Evolutionary conservation across 2,113 vertebrate genomes (phyloP).

Genomic region (Takifugu flavidus): DNA sequence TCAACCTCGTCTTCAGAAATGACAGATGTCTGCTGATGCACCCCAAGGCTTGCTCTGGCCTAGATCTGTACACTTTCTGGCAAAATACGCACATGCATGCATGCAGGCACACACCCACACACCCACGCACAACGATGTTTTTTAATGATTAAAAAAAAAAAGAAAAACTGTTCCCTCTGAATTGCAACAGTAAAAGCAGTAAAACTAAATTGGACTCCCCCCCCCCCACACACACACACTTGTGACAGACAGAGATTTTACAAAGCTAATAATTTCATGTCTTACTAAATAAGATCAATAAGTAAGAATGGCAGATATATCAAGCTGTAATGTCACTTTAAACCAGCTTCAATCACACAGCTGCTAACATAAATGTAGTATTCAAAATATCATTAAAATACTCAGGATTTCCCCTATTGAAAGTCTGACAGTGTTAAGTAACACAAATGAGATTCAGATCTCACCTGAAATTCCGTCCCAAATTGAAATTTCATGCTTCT

Average conservation of each 20-base stretch:
- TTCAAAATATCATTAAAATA: too few relatives aligned
- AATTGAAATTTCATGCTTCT: too few relatives aligned
- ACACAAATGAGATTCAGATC: too few relatives aligned
- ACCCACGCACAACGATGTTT: not conserved
- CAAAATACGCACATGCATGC: not conserved
- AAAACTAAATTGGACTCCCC: too few relatives aligned
- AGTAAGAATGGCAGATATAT: constrained; percentile 4
- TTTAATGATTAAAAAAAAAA: constrained; percentile 6
- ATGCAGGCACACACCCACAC: not conserved
- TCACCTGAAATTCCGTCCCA: too few relatives aligned
- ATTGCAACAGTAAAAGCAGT: not conserved
- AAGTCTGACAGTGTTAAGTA: too few relatives aligned
- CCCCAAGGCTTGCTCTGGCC: constrained; percentile 57
- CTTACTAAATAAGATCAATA: not conserved
- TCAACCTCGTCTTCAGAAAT: constrained; percentile 46
- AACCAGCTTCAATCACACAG: too few relatives aligned
- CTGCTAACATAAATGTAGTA: too few relatives aligned
- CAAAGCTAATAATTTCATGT: not conserved
- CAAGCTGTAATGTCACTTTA: too few relatives aligned
- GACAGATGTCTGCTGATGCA: constrained; percentile 46
- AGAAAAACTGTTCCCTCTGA: constrained; percentile 20
- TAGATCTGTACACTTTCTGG: constrained; percentile 42
- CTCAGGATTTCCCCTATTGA: too few relatives aligned
- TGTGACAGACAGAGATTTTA: too few relatives aligned
- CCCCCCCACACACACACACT: too few relatives aligned